A percentile compares a stretch with the other conserved stretches of the same genome.
Evolutionary conservation across 2,888 invertebrate genomes (phyloP).

Genomic region (Eupithecia dodoneata): DNA sequence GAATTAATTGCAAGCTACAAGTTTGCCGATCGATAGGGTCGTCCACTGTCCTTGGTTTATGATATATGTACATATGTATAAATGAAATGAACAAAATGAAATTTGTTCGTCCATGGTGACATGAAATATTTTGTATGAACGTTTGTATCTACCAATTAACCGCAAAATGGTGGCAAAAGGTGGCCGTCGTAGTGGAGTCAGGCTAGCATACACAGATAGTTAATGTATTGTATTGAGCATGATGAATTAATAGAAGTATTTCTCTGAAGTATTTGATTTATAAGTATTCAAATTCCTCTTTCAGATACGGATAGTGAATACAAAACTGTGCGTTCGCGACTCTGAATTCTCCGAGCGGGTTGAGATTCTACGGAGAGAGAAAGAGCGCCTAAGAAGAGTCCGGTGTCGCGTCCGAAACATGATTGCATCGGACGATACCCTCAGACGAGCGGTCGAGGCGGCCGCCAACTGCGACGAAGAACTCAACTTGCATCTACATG

Average conservation of each 20-base stretch:
- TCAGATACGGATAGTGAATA: slow-evolving; percentile 71
- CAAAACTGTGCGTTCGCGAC: slow-evolving; percentile 67
- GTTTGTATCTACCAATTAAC: not conserved
- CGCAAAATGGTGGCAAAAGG: no score
- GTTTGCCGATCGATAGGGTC: slow-evolving; percentile 16
- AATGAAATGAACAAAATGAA: no score
- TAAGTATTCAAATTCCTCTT: not conserved
- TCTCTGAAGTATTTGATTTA: not conserved
- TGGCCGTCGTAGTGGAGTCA: no score
- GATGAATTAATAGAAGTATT: no score
- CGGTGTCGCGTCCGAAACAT: slow-evolving; percentile 64
- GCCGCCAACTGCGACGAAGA: slow-evolving; percentile 50
- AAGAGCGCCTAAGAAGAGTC: slow-evolving; percentile 59
- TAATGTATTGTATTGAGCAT: no score
- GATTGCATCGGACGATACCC: slow-evolving; percentile 60
- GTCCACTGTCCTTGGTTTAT: no score
- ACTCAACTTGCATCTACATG: slow-evolving; percentile 45
- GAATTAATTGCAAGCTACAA: slow-evolving; percentile 11
- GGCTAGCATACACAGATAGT: no score
- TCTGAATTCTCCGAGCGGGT: slow-evolving; percentile 64
- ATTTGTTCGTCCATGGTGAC: no score
- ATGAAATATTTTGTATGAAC: not conserved
- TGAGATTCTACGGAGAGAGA: slow-evolving; percentile 56
- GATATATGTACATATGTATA: no score
- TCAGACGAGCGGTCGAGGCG: slow-evolving; percentile 52